A percentile compares a stretch with the other conserved stretches of the same genome.
Conservation (phyloP, 2,797 vertebrate genomes). For the Myotis daubentonii region DNA sequence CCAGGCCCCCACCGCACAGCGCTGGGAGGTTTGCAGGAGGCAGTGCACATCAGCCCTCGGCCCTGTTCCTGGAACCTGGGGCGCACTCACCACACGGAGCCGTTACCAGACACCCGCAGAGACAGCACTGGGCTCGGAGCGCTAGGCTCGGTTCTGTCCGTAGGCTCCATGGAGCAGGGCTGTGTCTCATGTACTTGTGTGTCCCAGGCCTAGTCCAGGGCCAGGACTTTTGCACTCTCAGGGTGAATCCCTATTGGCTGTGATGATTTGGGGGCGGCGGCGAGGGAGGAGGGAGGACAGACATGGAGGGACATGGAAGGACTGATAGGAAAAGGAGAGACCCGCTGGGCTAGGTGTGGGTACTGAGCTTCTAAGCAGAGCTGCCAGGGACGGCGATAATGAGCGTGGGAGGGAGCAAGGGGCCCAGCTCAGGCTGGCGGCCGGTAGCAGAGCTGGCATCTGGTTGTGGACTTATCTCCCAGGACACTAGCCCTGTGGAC, state of each 20-base stretch:
- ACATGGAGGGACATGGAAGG: neutral
- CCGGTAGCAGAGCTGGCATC: neutral
- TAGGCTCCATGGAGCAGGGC: accelerated
- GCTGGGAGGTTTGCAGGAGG: neutral
- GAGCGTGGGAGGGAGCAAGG: neutral
- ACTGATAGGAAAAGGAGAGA: neutral
- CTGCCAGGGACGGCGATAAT: neutral
- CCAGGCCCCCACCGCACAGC: neutral
- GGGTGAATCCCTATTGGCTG: neutral
- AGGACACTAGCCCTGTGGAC: neutral
- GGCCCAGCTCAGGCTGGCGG: neutral
- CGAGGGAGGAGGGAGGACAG: too few relatives aligned
- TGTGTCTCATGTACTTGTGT: neutral
- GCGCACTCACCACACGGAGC: accelerated
- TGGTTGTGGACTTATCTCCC: neutral
- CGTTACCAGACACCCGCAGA: neutral
- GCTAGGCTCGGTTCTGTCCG: accelerated
- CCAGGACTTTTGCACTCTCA: neutral
- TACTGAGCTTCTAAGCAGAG: neutral
- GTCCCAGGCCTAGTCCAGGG: too few relatives aligned
- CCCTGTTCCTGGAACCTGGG: neutral
- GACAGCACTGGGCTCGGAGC: accelerated
- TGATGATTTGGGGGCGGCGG: neutral
- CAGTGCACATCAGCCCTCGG: neutral
- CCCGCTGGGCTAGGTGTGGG: neutral